phyloP scores from a whole-genome alignment of 30 jellyfish, hydroid and myxozoan genomes.

The Chironex yamaguchii region DNA sequence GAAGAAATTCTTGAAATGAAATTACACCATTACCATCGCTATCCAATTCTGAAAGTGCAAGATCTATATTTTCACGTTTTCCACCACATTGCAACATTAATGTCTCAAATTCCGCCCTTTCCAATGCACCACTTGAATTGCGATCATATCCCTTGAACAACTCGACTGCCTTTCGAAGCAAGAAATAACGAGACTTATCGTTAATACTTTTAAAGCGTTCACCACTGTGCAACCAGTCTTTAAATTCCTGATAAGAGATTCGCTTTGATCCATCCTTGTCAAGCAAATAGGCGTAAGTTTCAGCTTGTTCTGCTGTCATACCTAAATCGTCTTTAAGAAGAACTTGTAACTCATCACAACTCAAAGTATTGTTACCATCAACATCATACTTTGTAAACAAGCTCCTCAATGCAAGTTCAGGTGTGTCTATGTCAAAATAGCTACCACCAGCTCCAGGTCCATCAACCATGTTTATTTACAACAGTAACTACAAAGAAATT shows the following conservation, averaged over 20 bases:
- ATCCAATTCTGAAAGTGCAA: constrained; percentile 83
- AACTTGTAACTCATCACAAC: constrained; percentile 65
- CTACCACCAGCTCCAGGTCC: constrained; percentile 64
- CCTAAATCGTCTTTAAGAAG: constrained; percentile 88
- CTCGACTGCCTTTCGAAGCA: constrained; percentile 87
- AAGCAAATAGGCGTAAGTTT: constrained; percentile 77
- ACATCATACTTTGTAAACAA: constrained; percentile 86
- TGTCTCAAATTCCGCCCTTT: constrained; percentile 73
- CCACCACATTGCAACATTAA: constrained; percentile 81
- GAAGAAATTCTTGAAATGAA: constrained; percentile 87
- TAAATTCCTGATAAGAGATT: constrained; percentile 84
- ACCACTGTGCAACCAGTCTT: constrained; percentile 92
- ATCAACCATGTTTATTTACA: neutral
- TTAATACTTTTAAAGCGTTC: constrained; percentile 84
- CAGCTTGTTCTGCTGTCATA: constrained; percentile 86
- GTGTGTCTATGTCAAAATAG: constrained; percentile 82
- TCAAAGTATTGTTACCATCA: constrained; percentile 85
- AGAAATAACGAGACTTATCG: constrained; percentile 76
- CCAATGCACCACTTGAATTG: constrained; percentile 91
- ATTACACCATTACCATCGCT: constrained; percentile 86
- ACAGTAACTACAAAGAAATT: no score
- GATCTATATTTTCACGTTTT: constrained; percentile 19
- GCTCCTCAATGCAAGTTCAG: constrained; percentile 78
- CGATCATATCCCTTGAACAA: constrained; percentile 83
- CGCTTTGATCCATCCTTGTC: constrained; percentile 94